phyloP scores from a whole-genome alignment of 1,140 invertebrate genomes.

The Atta texana region DNA sequence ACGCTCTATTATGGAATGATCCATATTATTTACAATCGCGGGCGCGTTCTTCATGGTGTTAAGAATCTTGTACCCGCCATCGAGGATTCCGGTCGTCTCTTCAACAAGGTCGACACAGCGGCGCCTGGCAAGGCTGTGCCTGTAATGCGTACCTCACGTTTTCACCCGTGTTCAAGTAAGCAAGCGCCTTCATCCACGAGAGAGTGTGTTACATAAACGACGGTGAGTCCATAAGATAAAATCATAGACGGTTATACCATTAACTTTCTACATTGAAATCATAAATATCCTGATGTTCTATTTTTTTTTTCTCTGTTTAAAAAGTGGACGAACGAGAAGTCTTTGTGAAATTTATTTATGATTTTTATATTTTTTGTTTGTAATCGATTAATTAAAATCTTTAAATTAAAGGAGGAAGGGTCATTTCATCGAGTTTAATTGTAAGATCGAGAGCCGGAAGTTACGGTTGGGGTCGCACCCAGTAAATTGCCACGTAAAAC shows the following conservation, averaged over 20 bases:
- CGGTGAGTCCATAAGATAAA: constrained; percentile 18
- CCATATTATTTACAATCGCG: constrained; percentile 37
- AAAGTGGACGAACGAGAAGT: neutral
- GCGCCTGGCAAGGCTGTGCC: constrained; percentile 79
- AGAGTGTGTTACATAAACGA: constrained; percentile 65
- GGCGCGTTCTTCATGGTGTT: neutral
- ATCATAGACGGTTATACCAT: constrained; percentile 39
- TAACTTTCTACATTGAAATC: constrained; percentile 42
- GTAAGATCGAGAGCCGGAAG: neutral
- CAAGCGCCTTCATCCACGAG: constrained; percentile 62
- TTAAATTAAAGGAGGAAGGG: neutral
- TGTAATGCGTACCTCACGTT: constrained; percentile 70
- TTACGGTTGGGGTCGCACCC: no score
- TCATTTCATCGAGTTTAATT: neutral
- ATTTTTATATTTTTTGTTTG: neutral
- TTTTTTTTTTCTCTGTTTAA: neutral
- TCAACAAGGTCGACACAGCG: constrained; percentile 80
- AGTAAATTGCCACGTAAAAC: neutral
- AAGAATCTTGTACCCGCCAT: constrained; percentile 46
- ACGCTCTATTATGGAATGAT: neutral
- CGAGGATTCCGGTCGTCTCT: constrained; percentile 75
- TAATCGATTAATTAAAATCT: neutral
- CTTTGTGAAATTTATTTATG: neutral
- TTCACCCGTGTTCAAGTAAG: constrained; percentile 66
- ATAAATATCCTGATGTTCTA: neutral